Evolutionary conservation across 2,797 vertebrate species (phyloP).

Genomic region (Arrhamphus sclerolepis): DNA sequence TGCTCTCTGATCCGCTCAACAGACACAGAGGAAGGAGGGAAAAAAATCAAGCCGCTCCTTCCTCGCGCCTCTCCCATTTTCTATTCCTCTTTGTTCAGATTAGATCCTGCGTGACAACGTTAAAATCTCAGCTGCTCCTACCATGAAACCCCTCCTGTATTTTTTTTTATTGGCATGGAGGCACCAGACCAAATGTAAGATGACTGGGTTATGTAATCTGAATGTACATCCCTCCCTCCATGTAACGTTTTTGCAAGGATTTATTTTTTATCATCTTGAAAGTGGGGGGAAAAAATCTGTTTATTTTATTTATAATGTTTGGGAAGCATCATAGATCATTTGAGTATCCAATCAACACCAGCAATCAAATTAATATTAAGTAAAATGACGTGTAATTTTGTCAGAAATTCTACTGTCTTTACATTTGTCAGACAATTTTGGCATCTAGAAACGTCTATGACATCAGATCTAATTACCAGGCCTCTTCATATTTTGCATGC

Average conservation of each 20-base stretch:
- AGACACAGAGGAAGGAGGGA: conserved; percentile 58
- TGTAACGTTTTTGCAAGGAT: conserved; percentile 14
- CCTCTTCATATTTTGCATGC: conserved; percentile 58
- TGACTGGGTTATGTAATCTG: conserved; percentile 48
- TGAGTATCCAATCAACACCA: no score
- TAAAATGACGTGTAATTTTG: neutral
- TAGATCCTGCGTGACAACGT: conserved; percentile 43
- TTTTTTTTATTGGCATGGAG: conserved; percentile 17
- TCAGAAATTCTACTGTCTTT: conserved; percentile 1
- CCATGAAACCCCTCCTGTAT: conserved; percentile 34
- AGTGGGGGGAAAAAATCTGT: neutral
- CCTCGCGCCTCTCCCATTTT: conserved; percentile 28
- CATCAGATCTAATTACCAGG: conserved; percentile 38
- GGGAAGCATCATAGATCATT: no score
- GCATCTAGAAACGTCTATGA: neutral
- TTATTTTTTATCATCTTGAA: neutral
- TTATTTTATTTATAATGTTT: no score
- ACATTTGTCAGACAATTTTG: conserved; percentile 3
- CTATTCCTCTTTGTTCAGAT: conserved; percentile 30
- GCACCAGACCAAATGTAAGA: conserved; percentile 32
- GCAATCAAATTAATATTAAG: no score
- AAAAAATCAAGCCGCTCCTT: conserved; percentile 54
- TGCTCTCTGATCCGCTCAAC: conserved; percentile 69
- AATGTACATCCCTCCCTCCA: conserved; percentile 3
- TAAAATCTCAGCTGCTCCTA: no score